phyloP scores from a whole-genome alignment of 1,140 invertebrate species.

The Ostrea edulis region DNA sequence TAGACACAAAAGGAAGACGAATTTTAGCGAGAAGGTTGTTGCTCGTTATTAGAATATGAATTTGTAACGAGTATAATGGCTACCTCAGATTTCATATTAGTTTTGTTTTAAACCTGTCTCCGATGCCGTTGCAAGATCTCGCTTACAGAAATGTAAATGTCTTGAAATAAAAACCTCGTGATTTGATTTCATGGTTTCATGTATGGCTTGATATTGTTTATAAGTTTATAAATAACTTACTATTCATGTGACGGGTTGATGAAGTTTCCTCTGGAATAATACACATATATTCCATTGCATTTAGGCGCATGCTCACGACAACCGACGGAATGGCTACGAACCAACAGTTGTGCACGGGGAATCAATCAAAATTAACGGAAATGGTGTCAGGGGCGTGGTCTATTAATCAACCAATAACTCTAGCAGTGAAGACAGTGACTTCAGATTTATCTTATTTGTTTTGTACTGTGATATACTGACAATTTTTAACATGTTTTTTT shows the following conservation, averaged over 20 bases:
- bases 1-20: constrained; percentile 46
- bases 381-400: constrained; percentile 33
- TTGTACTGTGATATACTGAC: not conserved
- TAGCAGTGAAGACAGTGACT: not conserved
- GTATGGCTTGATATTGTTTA: no score
- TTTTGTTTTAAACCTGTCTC: constrained; percentile 1
- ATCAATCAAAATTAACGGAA: constrained; percentile 44
- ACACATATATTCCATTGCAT: not conserved
- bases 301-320: constrained; percentile 32
- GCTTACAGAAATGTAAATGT: not conserved
- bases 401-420: constrained; percentile 1
- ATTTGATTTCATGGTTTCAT: no score
- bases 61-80: not conserved
- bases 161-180: not conserved
- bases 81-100: not conserved
- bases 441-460: not conserved
- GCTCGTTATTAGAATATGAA: constrained; percentile 9
- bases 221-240: not conserved
- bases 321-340: constrained; percentile 40
- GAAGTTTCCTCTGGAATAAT: not conserved
- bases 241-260: not conserved
- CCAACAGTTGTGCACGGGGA: constrained; percentile 36
- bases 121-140: not conserved
- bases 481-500: not conserved
- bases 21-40: constrained; percentile 45